Evolutionary conservation across 1,140 invertebrate species (phyloP).

Genomic region (Drosophila bocki): DNA sequence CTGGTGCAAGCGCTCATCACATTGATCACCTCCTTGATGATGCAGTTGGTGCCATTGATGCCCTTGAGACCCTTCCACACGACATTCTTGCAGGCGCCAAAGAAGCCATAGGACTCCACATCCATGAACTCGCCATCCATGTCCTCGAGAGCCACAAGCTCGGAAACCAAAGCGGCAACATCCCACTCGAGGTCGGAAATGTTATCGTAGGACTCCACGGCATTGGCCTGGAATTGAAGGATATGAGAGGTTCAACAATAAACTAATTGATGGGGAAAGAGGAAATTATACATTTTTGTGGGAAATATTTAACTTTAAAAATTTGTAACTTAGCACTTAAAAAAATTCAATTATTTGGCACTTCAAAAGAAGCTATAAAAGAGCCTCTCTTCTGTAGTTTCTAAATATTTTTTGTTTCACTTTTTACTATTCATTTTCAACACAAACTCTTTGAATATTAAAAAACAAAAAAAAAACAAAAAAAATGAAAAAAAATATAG

Average conservation of each 20-base stretch:
- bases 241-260: no score
- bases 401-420: not conserved
- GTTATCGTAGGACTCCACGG: not conserved
- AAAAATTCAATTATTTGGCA: not conserved
- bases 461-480: not conserved
- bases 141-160: constrained; percentile 11
- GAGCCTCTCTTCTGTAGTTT: not conserved
- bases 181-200: constrained; percentile 18
- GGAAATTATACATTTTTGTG: no score
- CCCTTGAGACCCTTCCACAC: constrained; percentile 34
- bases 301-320: no score
- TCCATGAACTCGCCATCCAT: constrained; percentile 43
- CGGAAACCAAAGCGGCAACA: constrained; percentile 2
- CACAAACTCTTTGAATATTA: not conserved
- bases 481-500: no score
- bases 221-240: constrained; percentile 26
- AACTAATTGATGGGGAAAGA: no score
- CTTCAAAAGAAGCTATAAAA: no score
- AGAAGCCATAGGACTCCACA: constrained; percentile 32
- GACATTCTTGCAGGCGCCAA: constrained; percentile 3
- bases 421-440: not conserved
- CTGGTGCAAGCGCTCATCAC: constrained; percentile 32
- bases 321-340: no score
- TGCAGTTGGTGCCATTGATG: constrained; percentile 60
- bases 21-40: constrained; percentile 39